phyloP scores from a whole-genome alignment of 2,888 invertebrate genomes.

The Melanargia galathea region DNA sequence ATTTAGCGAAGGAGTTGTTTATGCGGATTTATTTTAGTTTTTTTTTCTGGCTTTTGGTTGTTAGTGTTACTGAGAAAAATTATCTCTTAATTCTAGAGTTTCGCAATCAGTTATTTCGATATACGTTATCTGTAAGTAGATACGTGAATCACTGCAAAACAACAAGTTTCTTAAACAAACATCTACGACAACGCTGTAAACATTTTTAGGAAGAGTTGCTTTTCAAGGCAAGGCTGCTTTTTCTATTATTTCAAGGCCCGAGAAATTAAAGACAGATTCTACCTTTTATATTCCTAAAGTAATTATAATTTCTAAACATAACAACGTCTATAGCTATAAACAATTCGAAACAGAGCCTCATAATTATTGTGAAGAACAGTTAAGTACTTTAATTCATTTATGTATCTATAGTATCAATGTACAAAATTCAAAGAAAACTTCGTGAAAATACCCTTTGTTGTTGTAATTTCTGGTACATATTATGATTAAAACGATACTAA shows the following conservation, averaged over 20 bases:
- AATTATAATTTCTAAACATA: too few relatives aligned
- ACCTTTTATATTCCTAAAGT: too few relatives aligned
- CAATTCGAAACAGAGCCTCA: too few relatives aligned
- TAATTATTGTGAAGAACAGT: neutral
- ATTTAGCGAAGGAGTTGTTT: too few relatives aligned
- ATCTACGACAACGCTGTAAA: constrained; percentile 34
- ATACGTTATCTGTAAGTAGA: constrained; percentile 30
- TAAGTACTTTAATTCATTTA: neutral
- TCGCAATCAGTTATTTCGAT: constrained; percentile 25
- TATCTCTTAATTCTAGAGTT: neutral
- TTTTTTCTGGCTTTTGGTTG: neutral
- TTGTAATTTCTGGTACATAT: neutral
- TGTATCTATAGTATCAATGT: constrained; percentile 1
- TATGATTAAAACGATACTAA: neutral
- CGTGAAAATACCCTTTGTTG: constrained; percentile 5
- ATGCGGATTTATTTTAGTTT: too few relatives aligned
- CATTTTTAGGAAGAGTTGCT: constrained; percentile 35
- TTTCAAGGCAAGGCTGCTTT: too few relatives aligned
- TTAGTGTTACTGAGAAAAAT: neutral
- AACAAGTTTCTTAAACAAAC: constrained; percentile 27
- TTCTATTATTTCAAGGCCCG: constrained; percentile 31
- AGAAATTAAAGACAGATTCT: neutral
- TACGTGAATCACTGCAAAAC: constrained; percentile 36
- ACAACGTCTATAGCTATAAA: too few relatives aligned
- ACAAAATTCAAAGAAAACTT: neutral